Percentiles rank a stretch among this genome's conserved stretches.
Conservation (phyloP, 1,140 invertebrate genomes). For the Whitmania pigra region DNA sequence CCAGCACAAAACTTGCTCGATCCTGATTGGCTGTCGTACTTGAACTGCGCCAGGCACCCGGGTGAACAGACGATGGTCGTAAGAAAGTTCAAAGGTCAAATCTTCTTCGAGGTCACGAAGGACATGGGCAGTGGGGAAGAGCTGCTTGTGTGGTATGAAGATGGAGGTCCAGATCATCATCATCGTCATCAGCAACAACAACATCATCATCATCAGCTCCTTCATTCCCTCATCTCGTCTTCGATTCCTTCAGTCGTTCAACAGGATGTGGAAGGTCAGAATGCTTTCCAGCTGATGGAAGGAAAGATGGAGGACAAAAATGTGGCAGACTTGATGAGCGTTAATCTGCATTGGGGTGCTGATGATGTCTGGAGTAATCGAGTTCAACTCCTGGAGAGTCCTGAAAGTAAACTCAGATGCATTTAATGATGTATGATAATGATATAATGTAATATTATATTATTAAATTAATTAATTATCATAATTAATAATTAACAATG, state of each 20-base stretch:
- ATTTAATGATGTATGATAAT: no score
- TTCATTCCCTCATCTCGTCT: no score
- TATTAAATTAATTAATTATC: no score
- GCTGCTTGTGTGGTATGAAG: slow-evolving; percentile 43
- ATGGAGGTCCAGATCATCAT: slow-evolving; percentile 33
- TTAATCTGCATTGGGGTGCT: no score
- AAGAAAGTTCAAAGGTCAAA: slow-evolving; percentile 35
- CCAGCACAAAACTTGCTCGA: neutral
- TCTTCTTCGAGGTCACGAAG: slow-evolving; percentile 40
- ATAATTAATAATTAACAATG: no score
- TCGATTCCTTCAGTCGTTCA: no score
- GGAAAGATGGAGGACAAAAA: neutral
- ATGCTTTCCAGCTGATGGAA: neutral
- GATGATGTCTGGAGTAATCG: no score
- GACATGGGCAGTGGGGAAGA: slow-evolving; percentile 38
- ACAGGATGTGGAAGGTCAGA: neutral
- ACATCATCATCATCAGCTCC: neutral
- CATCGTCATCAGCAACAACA: neutral
- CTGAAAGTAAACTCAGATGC: no score
- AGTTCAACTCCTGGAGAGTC: no score
- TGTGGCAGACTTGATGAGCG: no score
- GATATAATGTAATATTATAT: no score
- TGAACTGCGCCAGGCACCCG: slow-evolving; percentile 40
- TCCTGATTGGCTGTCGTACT: slow-evolving; percentile 38
- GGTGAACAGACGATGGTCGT: slow-evolving; percentile 41